A percentile compares a stretch with the other conserved stretches of the same genome.
These are phyloP conservation scores for Cryptotis parvus DNA, from an alignment of 2,113 vertebrate genomes.

Conservation along the genomic window DNA sequence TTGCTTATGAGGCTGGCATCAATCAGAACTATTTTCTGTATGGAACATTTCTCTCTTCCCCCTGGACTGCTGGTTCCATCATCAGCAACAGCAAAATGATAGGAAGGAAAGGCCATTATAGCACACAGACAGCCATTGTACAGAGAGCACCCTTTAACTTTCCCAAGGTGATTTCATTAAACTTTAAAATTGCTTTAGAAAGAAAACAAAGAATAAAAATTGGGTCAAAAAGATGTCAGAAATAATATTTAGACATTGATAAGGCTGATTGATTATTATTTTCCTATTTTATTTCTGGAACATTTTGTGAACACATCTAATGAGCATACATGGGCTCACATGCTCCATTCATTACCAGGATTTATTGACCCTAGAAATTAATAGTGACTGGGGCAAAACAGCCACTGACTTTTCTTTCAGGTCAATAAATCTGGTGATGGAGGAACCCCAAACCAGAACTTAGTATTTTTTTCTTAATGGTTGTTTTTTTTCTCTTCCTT, in stretches of 20 bases:
- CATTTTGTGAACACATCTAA: conserved; percentile 74
- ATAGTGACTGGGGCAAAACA: conserved; percentile 74
- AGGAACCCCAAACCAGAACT: conserved; percentile 53
- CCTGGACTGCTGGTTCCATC: neutral
- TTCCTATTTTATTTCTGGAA: conserved; percentile 57
- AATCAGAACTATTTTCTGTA: neutral
- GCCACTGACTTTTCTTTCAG: conserved; percentile 68
- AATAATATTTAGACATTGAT: conserved; percentile 60
- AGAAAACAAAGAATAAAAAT: conserved; percentile 39
- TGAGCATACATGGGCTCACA: conserved; percentile 61
- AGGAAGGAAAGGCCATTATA: neutral
- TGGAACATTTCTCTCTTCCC: neutral
- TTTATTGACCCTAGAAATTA: conserved; percentile 80
- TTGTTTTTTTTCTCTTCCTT: conserved; percentile 21
- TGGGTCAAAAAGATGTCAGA: conserved; percentile 35
- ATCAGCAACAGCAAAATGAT: neutral
- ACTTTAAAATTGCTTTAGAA: neutral
- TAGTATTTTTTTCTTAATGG: conserved; percentile 56
- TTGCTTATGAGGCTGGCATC: neutral
- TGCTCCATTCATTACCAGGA: conserved; percentile 76
- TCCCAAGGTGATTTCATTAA: neutral
- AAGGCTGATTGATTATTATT: conserved; percentile 55
- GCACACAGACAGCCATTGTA: neutral
- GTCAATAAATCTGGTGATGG: conserved; percentile 78
- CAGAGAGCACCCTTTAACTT: neutral